Evolutionary conservation across 2,888 invertebrate genomes (phyloP), one percentile per base, ranked within the genome.

Genomic region (Troides helena): DNA sequence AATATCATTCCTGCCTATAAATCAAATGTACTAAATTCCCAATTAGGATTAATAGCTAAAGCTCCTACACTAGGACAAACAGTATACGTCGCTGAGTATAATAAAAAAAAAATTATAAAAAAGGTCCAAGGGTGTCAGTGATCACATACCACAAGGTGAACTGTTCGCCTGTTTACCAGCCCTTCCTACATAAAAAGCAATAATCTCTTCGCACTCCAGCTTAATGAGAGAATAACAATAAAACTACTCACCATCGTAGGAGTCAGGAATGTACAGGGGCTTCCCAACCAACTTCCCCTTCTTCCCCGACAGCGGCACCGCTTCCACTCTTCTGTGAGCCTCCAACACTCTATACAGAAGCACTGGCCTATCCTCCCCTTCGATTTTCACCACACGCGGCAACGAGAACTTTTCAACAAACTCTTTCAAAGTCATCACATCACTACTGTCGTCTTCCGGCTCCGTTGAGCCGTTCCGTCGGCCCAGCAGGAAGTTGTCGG

Each of bases 221-320:
- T 30, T 30, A 30, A 30, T 30, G 30, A 30, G 4, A 30, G 30
- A 30, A 3, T 30, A 3, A 30, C 30, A 30, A 30, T 10, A 10
- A 39, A 10, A 39, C 25, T 39, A 91, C 93, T 93, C 76, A 95
- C 95, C 95, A 85, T 94, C 93, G 86, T 95, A 95, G 74, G 94
- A 94, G 82, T 95, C 95, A 74, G 95, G 95, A 81, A 95, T 94
- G 78, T 94, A 94, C 73, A 95, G 84, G 69, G 94, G 90, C 74
- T 94, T 94, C 23, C 94, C 94, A 21, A 94, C 93, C 74, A 92
- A 80, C 80, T 94, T 94, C 65, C 93, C 94, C 74, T 94, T 94
- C 85, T 93, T 93, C 69, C 93, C 93, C 14, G 90, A 83, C 73
- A 94, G 79, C 66, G 94, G 94, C 67, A 94, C 94, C 14, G 95